A percentile compares a stretch with the other conserved stretches of the same genome.
Evolutionary conservation across 2,888 invertebrate species (phyloP).

Genomic region (Sipunculus nudus): DNA sequence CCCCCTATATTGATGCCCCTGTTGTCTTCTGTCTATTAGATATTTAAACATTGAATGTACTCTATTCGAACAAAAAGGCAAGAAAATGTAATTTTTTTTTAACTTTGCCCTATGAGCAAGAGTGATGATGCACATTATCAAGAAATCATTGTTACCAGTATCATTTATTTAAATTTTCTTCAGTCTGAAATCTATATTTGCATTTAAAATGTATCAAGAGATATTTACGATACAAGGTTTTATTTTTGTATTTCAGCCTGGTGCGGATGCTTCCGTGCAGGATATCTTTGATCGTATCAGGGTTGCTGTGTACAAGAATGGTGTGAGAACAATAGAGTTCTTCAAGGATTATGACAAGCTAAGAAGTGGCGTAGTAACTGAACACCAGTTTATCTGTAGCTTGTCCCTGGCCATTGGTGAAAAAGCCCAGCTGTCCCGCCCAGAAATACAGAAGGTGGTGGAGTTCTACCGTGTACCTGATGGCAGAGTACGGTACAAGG

Average conservation of each 20-base stretch:
- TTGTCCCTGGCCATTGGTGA: conserved; percentile 63
- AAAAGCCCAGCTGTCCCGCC: conserved; percentile 60
- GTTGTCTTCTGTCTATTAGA: too few relatives aligned
- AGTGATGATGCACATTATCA: too few relatives aligned
- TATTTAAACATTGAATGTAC: too few relatives aligned
- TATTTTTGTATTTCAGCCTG: conserved; percentile 45
- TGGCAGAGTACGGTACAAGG: conserved; percentile 62
- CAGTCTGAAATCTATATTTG: too few relatives aligned
- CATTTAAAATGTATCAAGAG: too few relatives aligned
- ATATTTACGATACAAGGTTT: too few relatives aligned
- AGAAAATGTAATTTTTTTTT: too few relatives aligned
- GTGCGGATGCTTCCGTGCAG: conserved; percentile 58
- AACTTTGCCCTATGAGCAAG: too few relatives aligned
- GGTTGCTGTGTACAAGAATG: conserved; percentile 62
- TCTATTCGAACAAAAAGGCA: too few relatives aligned
- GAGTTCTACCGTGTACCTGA: conserved; percentile 62
- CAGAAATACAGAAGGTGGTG: conserved; percentile 62
- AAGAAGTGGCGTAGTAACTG: conserved; percentile 63
- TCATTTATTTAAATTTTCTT: too few relatives aligned
- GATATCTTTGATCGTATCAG: conserved; percentile 63
- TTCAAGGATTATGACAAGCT: conserved; percentile 65
- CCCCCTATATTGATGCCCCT: too few relatives aligned
- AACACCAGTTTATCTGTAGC: conserved; percentile 65
- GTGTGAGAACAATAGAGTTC: conserved; percentile 64
- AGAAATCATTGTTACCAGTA: too few relatives aligned